phyloP scores from a whole-genome alignment of 23 tunicate species.

The Ciona savignyi region DNA sequence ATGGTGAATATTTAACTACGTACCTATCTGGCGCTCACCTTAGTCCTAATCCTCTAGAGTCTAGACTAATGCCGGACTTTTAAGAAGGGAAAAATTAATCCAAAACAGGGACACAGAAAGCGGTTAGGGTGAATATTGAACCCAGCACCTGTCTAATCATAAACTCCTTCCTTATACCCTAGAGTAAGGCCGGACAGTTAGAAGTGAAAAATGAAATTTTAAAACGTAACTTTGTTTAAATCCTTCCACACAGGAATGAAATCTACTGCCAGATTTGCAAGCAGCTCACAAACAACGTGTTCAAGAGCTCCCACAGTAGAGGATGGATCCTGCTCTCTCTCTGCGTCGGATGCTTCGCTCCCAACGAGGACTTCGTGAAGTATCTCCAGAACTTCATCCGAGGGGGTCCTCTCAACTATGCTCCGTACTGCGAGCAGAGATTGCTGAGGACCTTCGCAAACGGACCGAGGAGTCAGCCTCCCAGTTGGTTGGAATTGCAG shows the following conservation, averaged over 20 bases:
- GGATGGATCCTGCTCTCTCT: slow-evolving; percentile 99
- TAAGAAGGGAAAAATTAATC: no score
- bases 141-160: no score
- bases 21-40: no score
- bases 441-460: slow-evolving; percentile 84
- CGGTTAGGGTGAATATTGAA: no score
- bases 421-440: slow-evolving; percentile 93
- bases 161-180: no score
- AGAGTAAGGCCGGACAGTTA: no score
- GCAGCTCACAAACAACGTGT: slow-evolving; percentile 70
- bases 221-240: no score
- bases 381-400: slow-evolving; percentile 95
- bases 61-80: no score
- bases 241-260: slow-evolving; percentile 39
- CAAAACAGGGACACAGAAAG: no score
- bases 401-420: slow-evolving; percentile 91
- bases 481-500: slow-evolving; percentile 94
- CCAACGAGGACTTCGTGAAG: slow-evolving; percentile 79
- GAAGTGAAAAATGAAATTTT: no score
- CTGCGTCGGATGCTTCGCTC: slow-evolving; percentile 98
- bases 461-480: slow-evolving; percentile 97
- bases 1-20: no score
- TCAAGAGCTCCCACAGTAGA: slow-evolving; percentile 84
- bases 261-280: slow-evolving; percentile 98
- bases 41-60: no score